Percentiles rank a stretch among this genome's conserved stretches.
Evolutionary conservation across 2,797 vertebrate species (phyloP).

Genomic region (Streptopelia turtur): DNA sequence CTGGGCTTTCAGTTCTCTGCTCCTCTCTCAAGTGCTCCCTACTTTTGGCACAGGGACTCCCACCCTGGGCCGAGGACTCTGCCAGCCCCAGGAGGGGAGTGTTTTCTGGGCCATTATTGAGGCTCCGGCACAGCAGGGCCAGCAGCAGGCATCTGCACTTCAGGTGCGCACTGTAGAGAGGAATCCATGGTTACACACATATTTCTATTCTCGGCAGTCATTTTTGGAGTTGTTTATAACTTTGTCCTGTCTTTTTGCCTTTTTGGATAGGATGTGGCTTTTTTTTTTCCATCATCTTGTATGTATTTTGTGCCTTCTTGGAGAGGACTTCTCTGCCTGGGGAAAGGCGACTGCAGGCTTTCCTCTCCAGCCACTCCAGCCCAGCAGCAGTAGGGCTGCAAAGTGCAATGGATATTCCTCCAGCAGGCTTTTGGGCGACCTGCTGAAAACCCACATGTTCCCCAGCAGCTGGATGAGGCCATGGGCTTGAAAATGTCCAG

Average conservation of each 20-base stretch:
- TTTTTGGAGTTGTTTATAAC: background rate
- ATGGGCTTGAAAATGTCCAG: background rate
- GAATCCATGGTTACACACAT: background rate
- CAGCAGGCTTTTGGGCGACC: accelerated
- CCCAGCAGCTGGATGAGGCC: background rate
- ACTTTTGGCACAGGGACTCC: background rate
- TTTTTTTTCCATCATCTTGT: background rate
- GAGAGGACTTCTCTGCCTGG: background rate
- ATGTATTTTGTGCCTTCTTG: background rate
- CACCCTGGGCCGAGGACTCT: background rate
- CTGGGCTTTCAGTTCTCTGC: background rate
- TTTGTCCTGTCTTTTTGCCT: background rate
- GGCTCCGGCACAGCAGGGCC: background rate
- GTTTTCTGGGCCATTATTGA: background rate
- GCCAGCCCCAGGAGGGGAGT: accelerated
- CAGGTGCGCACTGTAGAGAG: background rate
- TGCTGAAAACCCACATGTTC: background rate
- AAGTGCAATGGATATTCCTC: accelerated
- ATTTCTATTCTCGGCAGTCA: background rate
- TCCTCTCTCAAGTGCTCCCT: background rate
- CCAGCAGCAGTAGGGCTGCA: background rate
- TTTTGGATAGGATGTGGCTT: background rate
- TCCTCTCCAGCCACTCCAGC: background rate
- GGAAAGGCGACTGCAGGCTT: background rate
- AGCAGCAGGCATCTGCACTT: background rate